phyloP scores from a whole-genome alignment of 2,797 vertebrate genomes.

The Alfaro cultratus region DNA sequence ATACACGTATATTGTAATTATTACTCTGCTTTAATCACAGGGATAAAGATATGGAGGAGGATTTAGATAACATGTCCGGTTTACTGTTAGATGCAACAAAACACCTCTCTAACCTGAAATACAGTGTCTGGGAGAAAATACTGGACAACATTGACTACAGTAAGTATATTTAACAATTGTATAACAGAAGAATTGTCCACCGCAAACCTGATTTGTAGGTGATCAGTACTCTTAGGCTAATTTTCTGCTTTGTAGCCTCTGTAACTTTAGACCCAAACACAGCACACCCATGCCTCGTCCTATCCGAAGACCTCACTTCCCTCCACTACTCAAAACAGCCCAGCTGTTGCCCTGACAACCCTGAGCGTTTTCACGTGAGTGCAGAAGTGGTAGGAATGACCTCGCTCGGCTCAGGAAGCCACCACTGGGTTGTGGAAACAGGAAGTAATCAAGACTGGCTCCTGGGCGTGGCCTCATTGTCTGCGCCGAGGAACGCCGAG shows the following conservation, averaged over 20 bases:
- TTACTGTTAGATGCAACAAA: constrained; percentile 72
- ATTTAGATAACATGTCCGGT: constrained; percentile 61
- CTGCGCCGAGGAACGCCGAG: constrained; percentile 61
- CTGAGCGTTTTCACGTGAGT: constrained; percentile 80
- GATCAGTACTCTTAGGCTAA: not conserved
- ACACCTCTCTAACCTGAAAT: constrained; percentile 80
- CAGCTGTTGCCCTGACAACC: constrained; percentile 72
- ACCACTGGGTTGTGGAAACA: constrained; percentile 79
- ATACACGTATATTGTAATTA: not conserved
- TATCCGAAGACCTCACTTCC: constrained; percentile 80
- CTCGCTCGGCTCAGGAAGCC: constrained; percentile 66
- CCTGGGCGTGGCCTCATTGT: constrained; percentile 75
- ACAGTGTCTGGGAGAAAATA: constrained; percentile 79
- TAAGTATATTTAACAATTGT: constrained; percentile 54
- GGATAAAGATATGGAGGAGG: constrained; percentile 34
- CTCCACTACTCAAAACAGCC: constrained; percentile 67
- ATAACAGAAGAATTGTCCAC: not conserved
- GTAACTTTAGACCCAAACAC: constrained; percentile 83
- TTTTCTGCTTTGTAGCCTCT: constrained; percentile 67
- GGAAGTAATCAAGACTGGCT: constrained; percentile 81
- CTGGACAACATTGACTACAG: constrained; percentile 69
- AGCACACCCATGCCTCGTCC: constrained; percentile 79
- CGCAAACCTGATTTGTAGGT: not conserved
- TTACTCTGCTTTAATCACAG: constrained; percentile 50
- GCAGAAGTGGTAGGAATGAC: constrained; percentile 76